These are phyloP conservation scores for Philopotamus ludificatus DNA, from an alignment of 1,140 invertebrate species.

Conservation along the genomic window DNA sequence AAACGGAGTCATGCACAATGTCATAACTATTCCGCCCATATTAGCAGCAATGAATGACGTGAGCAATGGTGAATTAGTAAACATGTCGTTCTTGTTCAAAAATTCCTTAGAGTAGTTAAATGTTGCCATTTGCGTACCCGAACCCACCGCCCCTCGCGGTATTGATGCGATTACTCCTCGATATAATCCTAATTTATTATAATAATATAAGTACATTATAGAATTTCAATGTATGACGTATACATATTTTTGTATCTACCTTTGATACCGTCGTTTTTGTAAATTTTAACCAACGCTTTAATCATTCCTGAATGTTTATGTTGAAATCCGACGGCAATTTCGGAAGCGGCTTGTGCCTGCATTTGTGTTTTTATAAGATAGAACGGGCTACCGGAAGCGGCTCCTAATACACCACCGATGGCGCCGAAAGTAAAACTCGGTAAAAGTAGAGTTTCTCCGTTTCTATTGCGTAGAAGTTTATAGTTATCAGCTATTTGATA, in stretches of 20 bases:
- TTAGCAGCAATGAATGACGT: constrained; percentile 75
- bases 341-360: constrained; percentile 72
- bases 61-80: constrained; percentile 60
- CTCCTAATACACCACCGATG: constrained; percentile 69
- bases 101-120: constrained; percentile 70
- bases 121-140: constrained; percentile 79
- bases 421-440: constrained; percentile 67
- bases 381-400: constrained; percentile 75
- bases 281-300: constrained; percentile 68
- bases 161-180: constrained; percentile 74
- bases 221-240: too few relatives aligned
- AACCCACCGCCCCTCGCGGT: constrained; percentile 78
- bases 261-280: constrained; percentile 66
- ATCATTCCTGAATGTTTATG: constrained; percentile 72
- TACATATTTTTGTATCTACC: constrained; percentile 48
- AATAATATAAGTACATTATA: too few relatives aligned
- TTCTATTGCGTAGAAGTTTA: constrained; percentile 60
- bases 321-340: constrained; percentile 87
- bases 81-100: constrained; percentile 58
- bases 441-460: constrained; percentile 64
- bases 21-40: constrained; percentile 77
- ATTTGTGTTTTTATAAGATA: constrained; percentile 89
- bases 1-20: constrained; percentile 82
- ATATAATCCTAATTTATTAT: constrained; percentile 74
- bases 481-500: constrained; percentile 71